A percentile compares a stretch with the other conserved stretches of the same genome.
Conservation (phyloP, 2,113 vertebrate genomes). For the Archocentrus centrarchus region DNA sequence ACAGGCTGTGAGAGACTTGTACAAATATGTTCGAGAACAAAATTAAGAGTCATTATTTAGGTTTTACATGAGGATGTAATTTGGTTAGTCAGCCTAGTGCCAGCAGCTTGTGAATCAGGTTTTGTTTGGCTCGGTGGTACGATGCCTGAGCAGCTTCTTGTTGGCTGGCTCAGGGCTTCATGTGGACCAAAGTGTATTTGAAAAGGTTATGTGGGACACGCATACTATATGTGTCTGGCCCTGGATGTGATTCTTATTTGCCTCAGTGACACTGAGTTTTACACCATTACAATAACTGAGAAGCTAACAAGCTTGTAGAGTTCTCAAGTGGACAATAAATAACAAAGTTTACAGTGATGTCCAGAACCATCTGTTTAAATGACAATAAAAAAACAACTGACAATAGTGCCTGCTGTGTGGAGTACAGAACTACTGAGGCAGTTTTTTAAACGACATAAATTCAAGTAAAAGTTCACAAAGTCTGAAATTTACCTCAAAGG, state of each 20-base stretch:
- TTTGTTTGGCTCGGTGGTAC: neutral
- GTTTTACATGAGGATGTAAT: neutral
- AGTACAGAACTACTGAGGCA: neutral
- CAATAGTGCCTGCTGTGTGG: neutral
- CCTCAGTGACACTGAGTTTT: neutral
- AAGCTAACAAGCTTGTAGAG: neutral
- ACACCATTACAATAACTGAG: neutral
- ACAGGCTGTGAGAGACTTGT: neutral
- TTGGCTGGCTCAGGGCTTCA: neutral
- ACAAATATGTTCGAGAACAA: neutral
- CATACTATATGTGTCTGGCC: neutral
- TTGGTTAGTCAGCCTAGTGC: neutral
- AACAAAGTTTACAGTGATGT: neutral
- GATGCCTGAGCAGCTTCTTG: neutral
- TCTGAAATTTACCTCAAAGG: neutral
- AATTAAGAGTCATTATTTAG: neutral
- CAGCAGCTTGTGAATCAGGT: neutral
- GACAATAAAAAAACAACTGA: neutral
- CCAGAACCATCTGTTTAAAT: neutral
- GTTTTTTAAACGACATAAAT: neutral
- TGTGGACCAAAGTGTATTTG: neutral
- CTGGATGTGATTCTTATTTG: constrained; percentile 1
- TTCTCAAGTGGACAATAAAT: neutral
- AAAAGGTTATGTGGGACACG: neutral
- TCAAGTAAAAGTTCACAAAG: neutral